Evolutionary conservation across 2,113 vertebrate genomes (phyloP), one percentile per base, ranked within the genome.

Genomic region (Strix uralensis): DNA sequence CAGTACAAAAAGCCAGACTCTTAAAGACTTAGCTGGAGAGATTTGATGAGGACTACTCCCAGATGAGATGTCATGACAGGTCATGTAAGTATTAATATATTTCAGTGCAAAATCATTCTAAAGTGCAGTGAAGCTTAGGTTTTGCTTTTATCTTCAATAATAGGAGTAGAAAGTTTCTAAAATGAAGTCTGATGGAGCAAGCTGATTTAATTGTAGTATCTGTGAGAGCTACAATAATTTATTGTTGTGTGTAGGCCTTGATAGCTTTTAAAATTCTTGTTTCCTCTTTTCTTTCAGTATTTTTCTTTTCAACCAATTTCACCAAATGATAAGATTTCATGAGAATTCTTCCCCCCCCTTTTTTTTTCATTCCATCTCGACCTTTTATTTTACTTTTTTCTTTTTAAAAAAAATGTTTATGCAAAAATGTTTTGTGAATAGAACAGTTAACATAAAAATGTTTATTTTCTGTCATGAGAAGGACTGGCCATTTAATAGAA

Each of bases 141-240:
- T 92, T 81, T 91, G 30, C 61, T 89, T 81, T 96, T 57, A 52
- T 78, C 63, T 89, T 73, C n/a, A 78, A 15, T 81, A 93, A 62
- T 27, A 49, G 18, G 36, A 73, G 29, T 22, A 67, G 73, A 66
- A 55, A 51, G 44, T 65, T 61, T 78, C 40, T 86, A 55, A 89
- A 95, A 78, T 58, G 8, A 57, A 70, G 12, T 49, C 25, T 69
- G 36, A 59, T 59, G 44, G 46, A 72, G 26, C 29, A 91, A 66
- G 16, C 42, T 69, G 80, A 57, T 44, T 91, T 81, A 49, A 57
- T 21, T 77, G 26, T 36, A 27, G 10, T 38, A 9, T 89, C 49
- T 80, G 23, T 49, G 82, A 57, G 52, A 72, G 47, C 49, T 61
- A 30, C 36, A 62, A 13, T 66, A 77, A 69, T 69, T 72, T 88